Percentiles rank a stretch among this genome's conserved stretches.
phyloP scores from a whole-genome alignment of 1,140 invertebrate species.

The Cydia amplana region DNA sequence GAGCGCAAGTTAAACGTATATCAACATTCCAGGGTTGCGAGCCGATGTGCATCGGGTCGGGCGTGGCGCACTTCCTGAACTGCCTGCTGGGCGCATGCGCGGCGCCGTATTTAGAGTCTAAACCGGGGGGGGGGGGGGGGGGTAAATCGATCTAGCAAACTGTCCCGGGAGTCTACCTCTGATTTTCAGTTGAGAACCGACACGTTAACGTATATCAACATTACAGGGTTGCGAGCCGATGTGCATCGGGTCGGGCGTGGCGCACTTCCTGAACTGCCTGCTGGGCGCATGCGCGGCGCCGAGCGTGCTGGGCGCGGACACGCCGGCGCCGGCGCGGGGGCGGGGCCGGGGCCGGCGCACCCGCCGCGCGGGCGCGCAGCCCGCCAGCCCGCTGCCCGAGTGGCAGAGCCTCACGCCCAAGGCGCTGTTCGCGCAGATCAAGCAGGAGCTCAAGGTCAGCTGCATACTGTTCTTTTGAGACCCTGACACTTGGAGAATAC shows the following conservation, averaged over 20 bases:
- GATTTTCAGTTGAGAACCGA: too few species aligned
- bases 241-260: slow-evolving; percentile 92
- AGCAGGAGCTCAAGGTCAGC: slow-evolving; percentile 86
- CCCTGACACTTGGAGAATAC: too few species aligned
- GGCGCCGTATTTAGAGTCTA: slow-evolving; percentile 68
- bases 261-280: slow-evolving; percentile 97
- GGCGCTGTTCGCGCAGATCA: slow-evolving; percentile 92
- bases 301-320: slow-evolving; percentile 80
- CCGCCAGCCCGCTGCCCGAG: slow-evolving; percentile 79
- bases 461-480: too few species aligned
- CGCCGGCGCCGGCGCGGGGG: slow-evolving; percentile 61
- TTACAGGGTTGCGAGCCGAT: slow-evolving; percentile 85
- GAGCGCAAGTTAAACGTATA: too few species aligned
- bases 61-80: slow-evolving; percentile 97
- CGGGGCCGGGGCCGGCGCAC: slow-evolving; percentile 69
- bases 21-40: slow-evolving; percentile 79
- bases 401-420: slow-evolving; percentile 93
- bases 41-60: slow-evolving; percentile 92
- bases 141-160: too few species aligned
- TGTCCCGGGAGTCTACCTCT: too few species aligned
- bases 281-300: slow-evolving; percentile 87
- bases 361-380: slow-evolving; percentile 77
- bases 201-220: too few species aligned
- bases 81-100: slow-evolving; percentile 91
- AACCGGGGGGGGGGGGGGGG: too few species aligned